Base-by-base conservation (phyloP, 2,888 invertebrate genomes). In the Myathropa florea region DNA sequence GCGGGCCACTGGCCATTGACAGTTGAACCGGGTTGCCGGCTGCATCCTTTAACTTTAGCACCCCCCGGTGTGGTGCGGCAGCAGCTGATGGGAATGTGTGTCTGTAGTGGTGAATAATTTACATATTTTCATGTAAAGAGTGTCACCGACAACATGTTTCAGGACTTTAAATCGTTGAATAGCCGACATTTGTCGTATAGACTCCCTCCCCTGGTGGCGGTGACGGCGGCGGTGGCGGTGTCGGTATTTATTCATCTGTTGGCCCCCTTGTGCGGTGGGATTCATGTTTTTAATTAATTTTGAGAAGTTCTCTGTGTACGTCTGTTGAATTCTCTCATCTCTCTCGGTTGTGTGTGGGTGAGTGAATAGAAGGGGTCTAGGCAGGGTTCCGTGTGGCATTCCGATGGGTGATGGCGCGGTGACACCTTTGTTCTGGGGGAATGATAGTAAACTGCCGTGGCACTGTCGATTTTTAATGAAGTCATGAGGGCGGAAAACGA, bases 111-210 rank as follows among this genome's bases (percentile, higher is more conserved):
- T 86, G 57, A 83, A 82, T 83, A 79, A 86, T 73, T 86, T 83
- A 83, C 82, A 83, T 78, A 83, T 79, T 75, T 82, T 71, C 73
- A 78, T 79, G 75, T 83, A 86, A 83, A 84, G 78, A 86, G 78
- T 86, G 83, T 83, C 83, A 79, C 82, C 73, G 78, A 78, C 78
- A 86, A 75, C 85, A 78, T 82, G 78, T 71, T 75, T 30, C 59
- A 64, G 84, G 77, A 78, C 77, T 85, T 82, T 68, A 85, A 68
- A 75, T 24, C 57, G 76, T 64, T 61, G 76, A 76, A 67, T 60
- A 61, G 55, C 59, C 67, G 71, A 71, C 65, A 67, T 59, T 80
- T 21, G 61, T 57, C 60, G 57, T 18, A 46, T 7, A 46, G 46
- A 14, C 24, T 23, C 72, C 72, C 65, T 80, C 57, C 71, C 71